Evolutionary conservation across 2,888 invertebrate genomes (phyloP), one percentile per base, ranked within the genome.

Genomic region (Machimus atricapillus): DNA sequence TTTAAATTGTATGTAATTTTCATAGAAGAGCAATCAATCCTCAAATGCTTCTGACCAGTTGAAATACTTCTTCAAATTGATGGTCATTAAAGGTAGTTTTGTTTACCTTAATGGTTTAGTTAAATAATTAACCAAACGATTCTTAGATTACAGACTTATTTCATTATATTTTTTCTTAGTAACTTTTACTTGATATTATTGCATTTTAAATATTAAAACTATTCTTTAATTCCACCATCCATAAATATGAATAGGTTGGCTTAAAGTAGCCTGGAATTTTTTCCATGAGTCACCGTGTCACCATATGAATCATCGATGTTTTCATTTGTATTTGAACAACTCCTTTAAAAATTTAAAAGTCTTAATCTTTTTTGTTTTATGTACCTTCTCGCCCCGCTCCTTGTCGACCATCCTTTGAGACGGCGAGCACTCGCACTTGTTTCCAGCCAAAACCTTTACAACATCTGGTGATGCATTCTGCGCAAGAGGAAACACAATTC

Each of bases 391-490:
- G 74, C 97, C 97, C 91, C 96, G 94, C 89, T 97, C 96, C 89
- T 94, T 94, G 74, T 96, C 96, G 7, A 97, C 96, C 90, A 96
- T 95, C 90, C 97, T 94, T 91, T 96, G 95, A 89, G 95, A 95
- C 88, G 95, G 94, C 81, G 95, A 94, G 73, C 95, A 95, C 91
- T 97, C 97, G 91, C 96, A 96, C 94, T 97, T 97, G 92, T 97
- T 97, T 73, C 97, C 97, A 66, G 96, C 97, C 91, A 97, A 93
- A 83, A 97, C 96, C 93, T 96, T 97, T 52, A 97, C 96, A 73
- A 97, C 97, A 91, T 97, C 96, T 78, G 97, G 96, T 14, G 97
- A 96, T 74, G 97, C 97, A 91, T 97, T 97, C 97, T 97, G 93
- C 23, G 93, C 88, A 46, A 88, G 89, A 87, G 87, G 85, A 87